Evolutionary conservation across 2,113 vertebrate genomes (phyloP).

Genomic region (Tylochromis polylepis): DNA sequence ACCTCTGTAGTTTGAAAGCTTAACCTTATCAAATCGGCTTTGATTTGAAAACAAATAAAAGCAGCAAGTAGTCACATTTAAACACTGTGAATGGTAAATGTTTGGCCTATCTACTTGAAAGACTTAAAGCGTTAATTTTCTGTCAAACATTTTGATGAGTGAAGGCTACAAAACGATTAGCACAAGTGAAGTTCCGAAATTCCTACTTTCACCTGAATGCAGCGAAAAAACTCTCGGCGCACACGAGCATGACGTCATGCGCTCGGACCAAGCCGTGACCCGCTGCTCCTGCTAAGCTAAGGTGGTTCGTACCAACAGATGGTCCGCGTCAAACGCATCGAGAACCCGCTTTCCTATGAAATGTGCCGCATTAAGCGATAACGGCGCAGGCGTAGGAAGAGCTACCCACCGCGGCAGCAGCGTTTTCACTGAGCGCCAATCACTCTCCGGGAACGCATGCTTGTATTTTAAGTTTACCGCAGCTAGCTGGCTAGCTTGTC

Average conservation of each 20-base stretch:
- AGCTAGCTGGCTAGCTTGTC: slow-evolving; percentile 49
- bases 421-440: not conserved
- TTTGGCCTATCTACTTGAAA: not conserved
- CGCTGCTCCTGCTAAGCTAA: slow-evolving; percentile 53
- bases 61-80: not conserved
- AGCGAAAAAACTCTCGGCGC: not conserved
- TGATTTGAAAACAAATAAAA: not conserved
- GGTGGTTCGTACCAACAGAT: slow-evolving; percentile 8
- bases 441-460: not conserved
- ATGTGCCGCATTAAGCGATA: not conserved
- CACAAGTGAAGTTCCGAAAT: not conserved
- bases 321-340: not conserved
- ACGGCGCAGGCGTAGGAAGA: no score
- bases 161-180: not conserved
- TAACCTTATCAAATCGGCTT: not conserved
- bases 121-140: not conserved
- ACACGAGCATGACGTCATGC: slow-evolving; percentile 51
- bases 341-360: not conserved
- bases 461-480: slow-evolving; percentile 34
- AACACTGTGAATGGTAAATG: not conserved
- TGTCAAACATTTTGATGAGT: not conserved
- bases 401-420: not conserved
- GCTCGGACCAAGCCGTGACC: slow-evolving; percentile 55
- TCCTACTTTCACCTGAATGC: not conserved
- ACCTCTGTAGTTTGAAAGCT: not conserved